Conservation (phyloP, 1,140 invertebrate species). For the Arctopsyche grandis region DNA sequence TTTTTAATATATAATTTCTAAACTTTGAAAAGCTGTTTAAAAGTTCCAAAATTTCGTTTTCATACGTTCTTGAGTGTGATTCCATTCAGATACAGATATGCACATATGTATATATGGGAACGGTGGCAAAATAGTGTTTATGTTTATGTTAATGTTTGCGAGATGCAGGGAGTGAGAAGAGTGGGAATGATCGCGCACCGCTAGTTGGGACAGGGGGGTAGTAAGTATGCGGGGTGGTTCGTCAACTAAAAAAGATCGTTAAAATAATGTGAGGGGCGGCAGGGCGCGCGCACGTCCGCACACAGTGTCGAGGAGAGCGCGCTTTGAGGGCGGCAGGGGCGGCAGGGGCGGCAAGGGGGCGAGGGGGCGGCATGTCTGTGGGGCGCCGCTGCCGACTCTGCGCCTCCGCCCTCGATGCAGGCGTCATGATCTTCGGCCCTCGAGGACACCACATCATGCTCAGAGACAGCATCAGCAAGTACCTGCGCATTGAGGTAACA, state of each 20-base stretch:
- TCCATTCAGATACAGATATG: too few species aligned
- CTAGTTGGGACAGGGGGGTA: slow-evolving; percentile 30
- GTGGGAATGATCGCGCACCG: not conserved
- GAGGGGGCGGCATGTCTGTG: slow-evolving; percentile 49
- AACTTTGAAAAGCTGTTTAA: too few species aligned
- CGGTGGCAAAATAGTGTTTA: not conserved
- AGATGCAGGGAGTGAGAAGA: not conserved
- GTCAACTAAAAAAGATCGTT: slow-evolving; percentile 50
- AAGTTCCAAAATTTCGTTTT: too few species aligned
- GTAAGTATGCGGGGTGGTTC: slow-evolving; percentile 33
- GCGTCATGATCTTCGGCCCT: slow-evolving; percentile 64
- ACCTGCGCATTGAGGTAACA: slow-evolving; percentile 63
- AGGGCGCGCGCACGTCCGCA: not conserved
- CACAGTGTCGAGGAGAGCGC: not conserved
- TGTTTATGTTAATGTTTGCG: not conserved
- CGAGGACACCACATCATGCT: slow-evolving; percentile 63
- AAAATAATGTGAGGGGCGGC: slow-evolving; percentile 41
- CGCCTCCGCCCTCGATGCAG: slow-evolving; percentile 62
- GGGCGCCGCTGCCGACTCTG: slow-evolving; percentile 63
- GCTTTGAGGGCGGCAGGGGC: not conserved
- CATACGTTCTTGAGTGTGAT: too few species aligned
- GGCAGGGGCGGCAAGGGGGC: slow-evolving; percentile 25
- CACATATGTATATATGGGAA: not conserved
- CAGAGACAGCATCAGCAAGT: slow-evolving; percentile 62
- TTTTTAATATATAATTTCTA: too few species aligned